Conservation (phyloP, 2,888 invertebrate species). For the Lasioglossum pauxillum region DNA sequence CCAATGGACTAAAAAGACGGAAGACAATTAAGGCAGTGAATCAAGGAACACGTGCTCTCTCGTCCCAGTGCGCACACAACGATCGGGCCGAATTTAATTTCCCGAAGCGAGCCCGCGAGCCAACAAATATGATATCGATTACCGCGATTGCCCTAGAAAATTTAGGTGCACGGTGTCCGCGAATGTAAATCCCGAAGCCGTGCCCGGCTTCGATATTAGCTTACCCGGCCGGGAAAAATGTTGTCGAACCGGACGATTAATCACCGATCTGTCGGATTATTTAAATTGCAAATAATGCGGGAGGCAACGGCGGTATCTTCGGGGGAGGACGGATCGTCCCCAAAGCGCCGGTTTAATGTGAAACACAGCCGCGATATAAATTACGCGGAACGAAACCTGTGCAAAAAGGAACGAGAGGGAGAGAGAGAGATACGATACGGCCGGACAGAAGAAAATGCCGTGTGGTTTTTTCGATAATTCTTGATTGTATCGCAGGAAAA, state of each 20-base stretch:
- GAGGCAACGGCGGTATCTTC: constrained; percentile 63
- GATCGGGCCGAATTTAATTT: constrained; percentile 56
- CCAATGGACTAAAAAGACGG: constrained; percentile 7
- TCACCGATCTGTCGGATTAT: constrained; percentile 56
- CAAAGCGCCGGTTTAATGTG: constrained; percentile 34
- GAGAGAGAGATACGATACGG: constrained; percentile 19
- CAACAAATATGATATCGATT: constrained; percentile 61
- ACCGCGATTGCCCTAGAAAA: constrained; percentile 53
- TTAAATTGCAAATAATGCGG: constrained; percentile 72
- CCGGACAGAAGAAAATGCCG: constrained; percentile 19
- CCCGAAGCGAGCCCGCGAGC: constrained; percentile 56
- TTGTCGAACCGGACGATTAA: constrained; percentile 55
- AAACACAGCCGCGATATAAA: constrained; percentile 46
- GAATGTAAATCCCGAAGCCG: constrained; percentile 49
- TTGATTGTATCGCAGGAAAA: constrained; percentile 15
- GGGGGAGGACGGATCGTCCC: constrained; percentile 27
- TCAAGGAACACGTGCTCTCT: constrained; percentile 42
- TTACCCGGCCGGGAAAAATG: constrained; percentile 50
- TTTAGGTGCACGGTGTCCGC: constrained; percentile 29
- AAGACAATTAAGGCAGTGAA: constrained; percentile 43
- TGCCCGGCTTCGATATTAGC: constrained; percentile 52
- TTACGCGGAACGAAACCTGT: constrained; percentile 21
- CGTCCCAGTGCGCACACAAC: not conserved
- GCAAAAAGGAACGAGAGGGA: not conserved
- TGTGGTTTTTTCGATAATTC: constrained; percentile 1